phyloP scores from a whole-genome alignment of 2,113 vertebrate genomes.

The Pithys albifrons region DNA sequence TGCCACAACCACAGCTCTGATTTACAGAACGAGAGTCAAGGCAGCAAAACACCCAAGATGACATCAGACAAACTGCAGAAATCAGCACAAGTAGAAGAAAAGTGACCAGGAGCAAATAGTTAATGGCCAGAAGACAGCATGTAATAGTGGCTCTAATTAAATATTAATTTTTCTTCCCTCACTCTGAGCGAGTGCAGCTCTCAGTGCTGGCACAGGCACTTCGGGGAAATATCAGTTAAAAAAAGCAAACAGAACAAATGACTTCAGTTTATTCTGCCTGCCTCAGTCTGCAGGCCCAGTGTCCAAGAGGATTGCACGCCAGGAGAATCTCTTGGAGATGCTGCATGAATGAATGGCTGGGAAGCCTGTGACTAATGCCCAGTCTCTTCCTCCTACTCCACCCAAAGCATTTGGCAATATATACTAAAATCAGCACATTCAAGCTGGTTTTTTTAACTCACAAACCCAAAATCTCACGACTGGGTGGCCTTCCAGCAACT shows the following conservation, averaged over 20 bases:
- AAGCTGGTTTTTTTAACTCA: neutral
- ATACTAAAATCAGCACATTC: neutral
- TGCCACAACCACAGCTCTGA: neutral
- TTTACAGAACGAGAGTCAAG: neutral
- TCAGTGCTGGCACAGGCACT: neutral
- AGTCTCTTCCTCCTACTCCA: neutral
- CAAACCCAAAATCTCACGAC: neutral
- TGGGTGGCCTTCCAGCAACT: neutral
- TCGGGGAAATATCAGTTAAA: neutral
- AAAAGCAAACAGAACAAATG: neutral
- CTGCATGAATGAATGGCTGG: neutral
- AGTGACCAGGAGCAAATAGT: neutral
- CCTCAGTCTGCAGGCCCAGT: neutral
- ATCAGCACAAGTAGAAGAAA: neutral
- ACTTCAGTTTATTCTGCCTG: neutral
- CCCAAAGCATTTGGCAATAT: constrained; percentile 2
- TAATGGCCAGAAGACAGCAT: neutral
- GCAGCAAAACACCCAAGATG: neutral
- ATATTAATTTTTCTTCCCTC: constrained; percentile 53
- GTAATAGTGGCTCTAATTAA: constrained; percentile 22
- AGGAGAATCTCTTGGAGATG: neutral
- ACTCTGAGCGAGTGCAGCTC: neutral
- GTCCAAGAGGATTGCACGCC: neutral
- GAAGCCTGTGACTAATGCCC: neutral
- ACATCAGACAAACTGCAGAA: neutral